Evolutionary conservation across 2,113 vertebrate genomes (phyloP).

Genomic region (Pseudolaguvia tuberculata): DNA sequence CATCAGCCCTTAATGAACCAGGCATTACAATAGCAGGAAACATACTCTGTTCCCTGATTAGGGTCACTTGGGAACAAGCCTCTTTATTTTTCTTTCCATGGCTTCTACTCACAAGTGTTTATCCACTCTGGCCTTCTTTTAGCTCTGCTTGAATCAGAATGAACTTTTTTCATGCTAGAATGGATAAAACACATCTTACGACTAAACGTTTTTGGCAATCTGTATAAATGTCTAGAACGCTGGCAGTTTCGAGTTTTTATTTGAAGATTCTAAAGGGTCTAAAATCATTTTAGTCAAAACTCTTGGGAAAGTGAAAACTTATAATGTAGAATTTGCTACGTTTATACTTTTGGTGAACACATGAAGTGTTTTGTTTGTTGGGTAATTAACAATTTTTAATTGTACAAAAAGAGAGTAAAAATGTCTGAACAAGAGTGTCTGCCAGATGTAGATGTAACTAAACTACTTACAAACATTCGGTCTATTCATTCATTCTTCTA

Average conservation of each 20-base stretch:
- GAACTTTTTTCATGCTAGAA: constrained; percentile 11
- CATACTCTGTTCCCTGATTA: constrained; percentile 44
- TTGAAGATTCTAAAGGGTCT: background rate
- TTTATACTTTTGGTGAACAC: background rate
- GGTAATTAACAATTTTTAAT: background rate
- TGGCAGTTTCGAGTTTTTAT: background rate
- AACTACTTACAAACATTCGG: too few relatives aligned
- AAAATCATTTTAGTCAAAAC: background rate
- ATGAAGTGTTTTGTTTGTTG: background rate
- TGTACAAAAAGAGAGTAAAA: too few relatives aligned
- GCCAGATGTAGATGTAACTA: too few relatives aligned
- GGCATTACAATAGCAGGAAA: constrained; percentile 51
- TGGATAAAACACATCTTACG: background rate
- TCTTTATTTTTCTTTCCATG: constrained; percentile 42
- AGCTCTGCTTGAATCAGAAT: constrained; percentile 1
- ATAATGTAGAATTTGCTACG: background rate
- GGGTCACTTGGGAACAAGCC: constrained; percentile 42
- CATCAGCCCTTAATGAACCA: constrained; percentile 42
- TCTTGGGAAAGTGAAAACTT: background rate
- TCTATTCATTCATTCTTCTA: too few relatives aligned
- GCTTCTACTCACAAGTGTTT: constrained; percentile 34
- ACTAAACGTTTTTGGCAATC: background rate
- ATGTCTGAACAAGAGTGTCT: too few relatives aligned
- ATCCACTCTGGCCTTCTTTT: constrained; percentile 22
- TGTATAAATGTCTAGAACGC: background rate